Evolutionary conservation across 2,113 vertebrate species (phyloP).

Genomic region (Microtus montanus): DNA sequence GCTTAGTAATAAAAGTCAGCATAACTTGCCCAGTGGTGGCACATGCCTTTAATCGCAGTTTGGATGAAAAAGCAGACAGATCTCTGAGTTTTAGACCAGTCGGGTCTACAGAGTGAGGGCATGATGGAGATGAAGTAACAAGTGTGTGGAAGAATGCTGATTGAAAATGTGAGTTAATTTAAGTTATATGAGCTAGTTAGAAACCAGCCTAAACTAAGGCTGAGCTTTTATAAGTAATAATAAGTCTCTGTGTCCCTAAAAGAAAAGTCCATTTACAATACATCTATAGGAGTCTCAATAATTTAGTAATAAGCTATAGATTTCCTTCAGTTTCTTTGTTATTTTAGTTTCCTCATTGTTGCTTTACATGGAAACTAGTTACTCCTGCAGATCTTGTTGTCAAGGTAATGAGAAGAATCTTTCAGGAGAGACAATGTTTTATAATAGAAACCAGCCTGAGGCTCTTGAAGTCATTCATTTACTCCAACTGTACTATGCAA

Average conservation of each 20-base stretch:
- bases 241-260: not conserved
- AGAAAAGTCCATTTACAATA: not conserved
- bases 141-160: not conserved
- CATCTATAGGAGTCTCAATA: not conserved
- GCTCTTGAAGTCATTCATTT: not conserved
- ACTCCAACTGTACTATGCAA: not conserved
- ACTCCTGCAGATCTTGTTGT: not conserved
- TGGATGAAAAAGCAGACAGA: not conserved
- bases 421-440: not conserved
- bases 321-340: slow-evolving; percentile 5
- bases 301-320: not conserved
- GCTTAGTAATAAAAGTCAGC: not conserved
- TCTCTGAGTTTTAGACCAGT: not conserved
- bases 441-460: not conserved
- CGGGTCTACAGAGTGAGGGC: not conserved
- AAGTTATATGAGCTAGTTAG: not conserved
- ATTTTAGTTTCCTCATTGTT: not conserved
- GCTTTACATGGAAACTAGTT: not conserved
- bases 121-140: not conserved
- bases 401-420: not conserved
- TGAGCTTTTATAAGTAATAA: not conserved
- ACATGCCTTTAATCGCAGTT: not conserved
- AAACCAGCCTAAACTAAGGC: not conserved
- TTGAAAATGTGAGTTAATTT: not conserved
- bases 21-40: not conserved